phyloP scores from a whole-genome alignment of 1,140 invertebrate species.

The Diorhabda carinulata region DNA sequence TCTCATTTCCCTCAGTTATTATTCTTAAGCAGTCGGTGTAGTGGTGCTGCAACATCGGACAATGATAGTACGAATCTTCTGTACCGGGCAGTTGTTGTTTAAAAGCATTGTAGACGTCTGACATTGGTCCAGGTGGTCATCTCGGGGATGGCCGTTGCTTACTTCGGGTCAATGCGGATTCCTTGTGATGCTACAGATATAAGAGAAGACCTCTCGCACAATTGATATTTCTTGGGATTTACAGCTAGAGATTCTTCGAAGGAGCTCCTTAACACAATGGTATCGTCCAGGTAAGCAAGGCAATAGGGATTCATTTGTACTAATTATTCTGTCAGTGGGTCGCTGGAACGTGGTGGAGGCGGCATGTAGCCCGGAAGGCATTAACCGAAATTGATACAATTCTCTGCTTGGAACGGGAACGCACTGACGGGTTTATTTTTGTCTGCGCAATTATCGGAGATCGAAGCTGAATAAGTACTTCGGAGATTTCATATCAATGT shows the following conservation, averaged over 20 bases:
- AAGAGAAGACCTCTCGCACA: background rate
- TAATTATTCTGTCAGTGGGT: too few relatives aligned
- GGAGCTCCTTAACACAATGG: too few relatives aligned
- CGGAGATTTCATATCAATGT: background rate
- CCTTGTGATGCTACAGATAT: background rate
- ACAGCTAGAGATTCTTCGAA: background rate
- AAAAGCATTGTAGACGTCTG: constrained; percentile 22
- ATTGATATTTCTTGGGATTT: background rate
- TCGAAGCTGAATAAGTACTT: background rate
- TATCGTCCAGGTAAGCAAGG: too few relatives aligned
- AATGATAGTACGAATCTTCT: constrained; percentile 43
- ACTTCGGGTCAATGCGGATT: background rate
- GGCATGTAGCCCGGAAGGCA: too few relatives aligned
- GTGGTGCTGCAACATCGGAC: constrained; percentile 35
- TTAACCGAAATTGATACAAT: background rate
- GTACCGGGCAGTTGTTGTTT: constrained; percentile 43
- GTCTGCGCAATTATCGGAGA: background rate
- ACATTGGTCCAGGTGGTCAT: background rate
- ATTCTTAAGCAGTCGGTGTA: constrained; percentile 32
- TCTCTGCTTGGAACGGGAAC: background rate
- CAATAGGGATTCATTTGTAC: too few relatives aligned
- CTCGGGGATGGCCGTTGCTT: background rate
- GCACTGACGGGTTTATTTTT: background rate
- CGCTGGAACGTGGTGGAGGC: too few relatives aligned
- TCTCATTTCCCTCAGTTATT: constrained; percentile 9